These are phyloP conservation scores for Crossoptilon crossoptilon DNA, from an alignment of 2,797 vertebrate species.

Conservation along the genomic window DNA sequence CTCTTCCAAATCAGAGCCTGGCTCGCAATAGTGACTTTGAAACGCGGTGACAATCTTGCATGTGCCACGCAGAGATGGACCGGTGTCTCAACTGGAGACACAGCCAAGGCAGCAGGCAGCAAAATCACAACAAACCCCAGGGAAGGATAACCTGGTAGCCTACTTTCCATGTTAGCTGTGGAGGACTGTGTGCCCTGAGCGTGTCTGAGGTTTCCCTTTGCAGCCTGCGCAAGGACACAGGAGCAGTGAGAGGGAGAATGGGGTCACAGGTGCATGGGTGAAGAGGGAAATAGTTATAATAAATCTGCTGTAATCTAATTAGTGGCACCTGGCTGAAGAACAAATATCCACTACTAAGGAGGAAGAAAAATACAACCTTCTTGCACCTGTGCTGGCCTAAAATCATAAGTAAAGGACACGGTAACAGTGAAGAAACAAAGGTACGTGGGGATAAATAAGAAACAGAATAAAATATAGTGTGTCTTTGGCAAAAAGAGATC, in stretches of 20 bases:
- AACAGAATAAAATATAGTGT: background rate
- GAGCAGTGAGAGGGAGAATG: background rate
- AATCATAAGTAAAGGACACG: background rate
- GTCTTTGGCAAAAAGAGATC: background rate
- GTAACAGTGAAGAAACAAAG: background rate
- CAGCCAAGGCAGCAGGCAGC: background rate
- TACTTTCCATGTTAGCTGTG: background rate
- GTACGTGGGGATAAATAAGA: background rate
- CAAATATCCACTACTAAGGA: background rate
- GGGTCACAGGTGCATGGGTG: background rate
- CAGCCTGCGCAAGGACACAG: background rate
- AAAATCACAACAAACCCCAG: background rate
- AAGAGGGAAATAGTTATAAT: background rate
- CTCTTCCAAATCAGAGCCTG: background rate
- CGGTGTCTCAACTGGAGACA: background rate
- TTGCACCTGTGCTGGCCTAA: background rate
- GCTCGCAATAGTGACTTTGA: background rate
- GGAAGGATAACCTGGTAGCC: background rate
- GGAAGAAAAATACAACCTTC: background rate
- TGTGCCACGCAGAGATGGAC: background rate
- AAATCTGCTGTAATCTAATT: background rate
- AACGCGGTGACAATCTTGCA: fast-evolving
- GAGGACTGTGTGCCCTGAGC: background rate
- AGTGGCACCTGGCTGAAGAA: background rate
- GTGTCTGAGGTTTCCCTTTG: background rate